These are phyloP conservation scores for Nebria ingens DNA, from an alignment of 1,140 invertebrate genomes.

Conservation along the genomic window DNA sequence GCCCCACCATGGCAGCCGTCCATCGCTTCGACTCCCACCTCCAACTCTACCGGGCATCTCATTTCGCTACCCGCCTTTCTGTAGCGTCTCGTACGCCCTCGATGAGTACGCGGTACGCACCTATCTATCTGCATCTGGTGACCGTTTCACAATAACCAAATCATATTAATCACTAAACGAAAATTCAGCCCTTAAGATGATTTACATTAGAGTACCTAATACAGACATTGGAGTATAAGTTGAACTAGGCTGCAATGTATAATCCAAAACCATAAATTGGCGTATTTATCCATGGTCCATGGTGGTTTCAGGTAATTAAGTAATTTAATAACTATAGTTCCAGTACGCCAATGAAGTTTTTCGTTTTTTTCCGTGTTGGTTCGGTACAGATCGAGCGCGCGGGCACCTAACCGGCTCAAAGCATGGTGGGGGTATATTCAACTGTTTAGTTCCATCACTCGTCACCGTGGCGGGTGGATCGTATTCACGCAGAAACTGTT, in stretches of 20 bases:
- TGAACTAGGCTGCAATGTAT: no score
- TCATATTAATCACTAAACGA: no score
- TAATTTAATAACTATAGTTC: conserved; percentile 7
- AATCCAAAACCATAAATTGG: not conserved
- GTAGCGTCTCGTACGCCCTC: no score
- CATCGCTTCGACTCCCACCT: not conserved
- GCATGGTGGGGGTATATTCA: conserved; percentile 13
- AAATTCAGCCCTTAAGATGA: no score
- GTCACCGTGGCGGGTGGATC: conserved; percentile 17
- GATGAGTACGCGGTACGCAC: no score
- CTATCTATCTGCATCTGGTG: no score
- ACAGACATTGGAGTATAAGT: no score
- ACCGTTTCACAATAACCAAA: no score
- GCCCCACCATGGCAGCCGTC: no score
- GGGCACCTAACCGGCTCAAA: not conserved
- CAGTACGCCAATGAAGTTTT: conserved; percentile 12
- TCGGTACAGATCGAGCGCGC: conserved; percentile 16
- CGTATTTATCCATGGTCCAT: not conserved
- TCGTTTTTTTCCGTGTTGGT: conserved; percentile 19
- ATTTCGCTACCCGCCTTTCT: not conserved
- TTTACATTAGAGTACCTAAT: no score
- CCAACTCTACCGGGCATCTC: not conserved
- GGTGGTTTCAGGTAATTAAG: not conserved
- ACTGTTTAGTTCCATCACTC: conserved; percentile 18
- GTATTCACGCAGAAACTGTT: not conserved